Base-by-base conservation (phyloP, 1,140 invertebrate genomes). In the Drosophila ironensis region DNA sequence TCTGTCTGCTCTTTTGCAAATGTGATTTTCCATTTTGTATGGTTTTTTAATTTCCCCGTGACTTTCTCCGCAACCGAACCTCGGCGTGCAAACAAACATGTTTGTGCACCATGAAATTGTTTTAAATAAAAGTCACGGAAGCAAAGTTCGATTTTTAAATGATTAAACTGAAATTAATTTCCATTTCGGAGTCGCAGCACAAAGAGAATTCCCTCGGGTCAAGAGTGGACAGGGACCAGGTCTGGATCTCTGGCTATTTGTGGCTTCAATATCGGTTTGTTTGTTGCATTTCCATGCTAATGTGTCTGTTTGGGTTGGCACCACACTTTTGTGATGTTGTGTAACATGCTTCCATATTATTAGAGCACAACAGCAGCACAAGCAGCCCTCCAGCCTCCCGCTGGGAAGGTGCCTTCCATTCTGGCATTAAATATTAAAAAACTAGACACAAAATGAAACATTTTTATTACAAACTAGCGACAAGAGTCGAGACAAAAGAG, bases 131-230 rank as follows among this genome's bases (percentile, higher is more conserved):
- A 84, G 80, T 74, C 70, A 80, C 47, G 42, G 51, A 44, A 38
- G 42, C 40, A 56, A 63, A 78, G 71, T 80, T 84, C 70, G 66
- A 76, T 84, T 84, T 78, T 86, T 68, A 84, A 84, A 84, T 84
- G 66, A 84, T 86, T 86, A 80, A 86, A 84, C 60, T 74, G 44
- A 67, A 86, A 84, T 86, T 86, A 86, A 84, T 86, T 80, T 84
- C 45, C 60, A 86, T 72, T 78, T 56, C 41, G 42, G 16, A n/a
- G n/a, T n/a, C 4, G 17, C 22, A 33, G 27, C 30, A 57, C 30
- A 46, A 53, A 41, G 11, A 17, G 5, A 12, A 20, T 38, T 35
- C 30, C 19, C 41, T 6, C 30, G 22, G 16, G 33, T n/a, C n/a
- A 5, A 6, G 14, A 5, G 2, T 20, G 16, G 35, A 0, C 6